Evolutionary conservation across 2,113 vertebrate species (phyloP), one percentile per base, ranked within the genome.

Genomic region (Gymnogyps californianus): DNA sequence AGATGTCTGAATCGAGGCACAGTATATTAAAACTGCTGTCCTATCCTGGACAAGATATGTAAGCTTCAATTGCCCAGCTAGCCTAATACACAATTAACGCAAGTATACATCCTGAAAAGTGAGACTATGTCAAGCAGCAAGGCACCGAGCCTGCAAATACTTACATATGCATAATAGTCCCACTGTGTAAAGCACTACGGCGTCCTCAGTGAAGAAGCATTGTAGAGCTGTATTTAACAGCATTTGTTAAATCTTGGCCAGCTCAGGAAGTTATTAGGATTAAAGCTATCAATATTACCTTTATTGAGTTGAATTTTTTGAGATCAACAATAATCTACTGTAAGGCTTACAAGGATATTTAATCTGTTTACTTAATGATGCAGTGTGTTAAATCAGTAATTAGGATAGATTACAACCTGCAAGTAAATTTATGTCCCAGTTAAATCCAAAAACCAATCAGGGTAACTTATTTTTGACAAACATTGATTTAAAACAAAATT

Each of bases 1-100:
- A 96, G 83, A 94, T 72, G 77, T 97, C 94, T 94, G 90, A 91
- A 95, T 93, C 3, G 83, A 97, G 92, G 90, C 97, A 98, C 89
- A 95, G 93, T 75, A 32, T 16, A 9, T 65, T 59, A 87, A 83
- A 98, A 91, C n/a, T 88, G 86, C 92, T 94, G 64, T 55, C 83
- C 61, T 87, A 34, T 11, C 82, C 78, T 64, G 89, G 90, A 96
- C 80, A 92, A 93, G 91, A 83, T 77, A 59, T 32, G 36, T 47
- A 70, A 87, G 87, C 66, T 92, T 89, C 71, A 66, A n/a, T 59
- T 89, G 87, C 92, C 77, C 85, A 83, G 93, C 92, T 62, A 67
- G 34, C 81, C 32, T n/a, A 85, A 57, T 40, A 85, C 7, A 90
- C 62, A 89, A 87, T 12, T 26, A 74, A 58, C 92, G 6, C 26